Evolutionary conservation across 1,140 invertebrate genomes (phyloP).

Genomic region (Pseudomyrmex concolor): DNA sequence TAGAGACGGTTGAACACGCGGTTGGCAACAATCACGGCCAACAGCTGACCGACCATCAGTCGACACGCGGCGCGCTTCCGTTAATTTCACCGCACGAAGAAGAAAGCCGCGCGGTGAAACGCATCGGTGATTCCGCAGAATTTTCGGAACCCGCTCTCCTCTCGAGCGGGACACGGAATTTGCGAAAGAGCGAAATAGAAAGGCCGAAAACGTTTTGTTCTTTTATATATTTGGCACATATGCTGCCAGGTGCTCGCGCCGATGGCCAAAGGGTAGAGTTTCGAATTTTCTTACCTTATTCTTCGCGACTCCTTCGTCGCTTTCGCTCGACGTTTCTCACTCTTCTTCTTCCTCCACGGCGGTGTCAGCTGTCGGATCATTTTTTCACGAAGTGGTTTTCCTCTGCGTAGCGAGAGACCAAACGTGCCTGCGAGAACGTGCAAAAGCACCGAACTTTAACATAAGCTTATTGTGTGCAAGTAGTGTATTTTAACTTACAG

Average conservation of each 20-base stretch:
- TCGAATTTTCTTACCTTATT: constrained; percentile 68
- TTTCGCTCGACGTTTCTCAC: constrained; percentile 13
- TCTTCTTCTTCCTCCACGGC: not conserved
- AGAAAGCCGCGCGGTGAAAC: constrained; percentile 29
- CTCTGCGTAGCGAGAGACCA: not conserved
- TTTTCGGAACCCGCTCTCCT: not conserved
- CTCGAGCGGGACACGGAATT: constrained; percentile 27
- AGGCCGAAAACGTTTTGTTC: constrained; percentile 11
- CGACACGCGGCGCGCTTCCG: constrained; percentile 37
- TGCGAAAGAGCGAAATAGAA: constrained; percentile 5
- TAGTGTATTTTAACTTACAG: too few species aligned
- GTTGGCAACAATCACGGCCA: constrained; percentile 42
- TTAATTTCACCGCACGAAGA: constrained; percentile 43
- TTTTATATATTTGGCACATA: constrained; percentile 62
- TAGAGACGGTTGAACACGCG: not conserved
- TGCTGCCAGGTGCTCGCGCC: constrained; percentile 72
- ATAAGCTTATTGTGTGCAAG: not conserved
- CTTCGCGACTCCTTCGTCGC: constrained; percentile 45
- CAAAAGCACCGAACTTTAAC: not conserved
- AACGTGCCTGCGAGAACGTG: not conserved
- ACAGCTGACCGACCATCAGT: constrained; percentile 36
- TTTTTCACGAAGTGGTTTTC: constrained; percentile 25
- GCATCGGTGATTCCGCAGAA: constrained; percentile 43
- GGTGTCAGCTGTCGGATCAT: constrained; percentile 65
- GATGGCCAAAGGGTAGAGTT: constrained; percentile 69